phyloP scores from a whole-genome alignment of 2,888 invertebrate species.

The Loripinus fragilis region DNA sequence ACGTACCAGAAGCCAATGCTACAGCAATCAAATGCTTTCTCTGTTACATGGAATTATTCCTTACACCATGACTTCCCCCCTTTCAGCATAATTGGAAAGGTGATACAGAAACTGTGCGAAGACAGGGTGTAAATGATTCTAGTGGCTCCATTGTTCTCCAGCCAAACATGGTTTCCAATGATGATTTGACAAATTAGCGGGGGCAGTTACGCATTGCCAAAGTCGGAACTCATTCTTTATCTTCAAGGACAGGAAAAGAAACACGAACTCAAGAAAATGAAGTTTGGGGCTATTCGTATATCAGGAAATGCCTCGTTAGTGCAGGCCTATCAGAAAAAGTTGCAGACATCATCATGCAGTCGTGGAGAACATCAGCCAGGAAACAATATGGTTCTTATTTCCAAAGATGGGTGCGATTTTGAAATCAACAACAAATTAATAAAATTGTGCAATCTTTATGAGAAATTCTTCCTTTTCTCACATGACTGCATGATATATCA shows the following conservation, averaged over 20 bases:
- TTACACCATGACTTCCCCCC: constrained; percentile 45
- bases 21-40: constrained; percentile 46
- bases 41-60: constrained; percentile 30
- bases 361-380: constrained; percentile 26
- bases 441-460: constrained; percentile 33
- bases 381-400: constrained; percentile 39
- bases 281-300: constrained; percentile 25
- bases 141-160: constrained; percentile 37
- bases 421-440: constrained; percentile 39
- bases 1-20: constrained; percentile 37
- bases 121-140: constrained; percentile 30
- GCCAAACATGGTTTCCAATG: constrained; percentile 41
- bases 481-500: constrained; percentile 6
- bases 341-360: no score
- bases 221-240: not conserved
- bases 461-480: constrained; percentile 33
- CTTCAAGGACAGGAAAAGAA: constrained; percentile 15
- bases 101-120: no score
- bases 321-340: constrained; percentile 32
- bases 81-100: no score
- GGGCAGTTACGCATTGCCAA: constrained; percentile 13
- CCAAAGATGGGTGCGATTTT: constrained; percentile 39
- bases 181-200: constrained; percentile 15
- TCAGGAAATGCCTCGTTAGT: constrained; percentile 27
- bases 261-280: constrained; percentile 16